phyloP scores from a whole-genome alignment of 2,113 vertebrate genomes.

The Tetrao urogallus region DNA sequence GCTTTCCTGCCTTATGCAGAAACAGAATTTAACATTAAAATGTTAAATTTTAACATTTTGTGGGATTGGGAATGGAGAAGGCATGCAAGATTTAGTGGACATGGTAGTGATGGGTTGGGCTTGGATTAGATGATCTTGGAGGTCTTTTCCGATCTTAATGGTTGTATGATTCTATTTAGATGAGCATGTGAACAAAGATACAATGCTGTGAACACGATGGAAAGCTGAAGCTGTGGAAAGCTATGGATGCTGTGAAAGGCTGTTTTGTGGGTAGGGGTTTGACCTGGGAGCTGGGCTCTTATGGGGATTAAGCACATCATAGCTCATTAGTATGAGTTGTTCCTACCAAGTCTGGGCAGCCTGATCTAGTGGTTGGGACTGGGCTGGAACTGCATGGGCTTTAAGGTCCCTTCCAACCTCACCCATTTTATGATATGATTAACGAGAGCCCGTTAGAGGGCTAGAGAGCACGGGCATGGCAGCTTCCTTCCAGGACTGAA shows the following conservation, averaged over 20 bases:
- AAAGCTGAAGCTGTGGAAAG: background rate
- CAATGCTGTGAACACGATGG: background rate
- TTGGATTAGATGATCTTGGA: too few species aligned
- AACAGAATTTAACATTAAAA: background rate
- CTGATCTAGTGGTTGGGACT: background rate
- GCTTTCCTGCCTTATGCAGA: background rate
- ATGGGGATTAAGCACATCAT: background rate
- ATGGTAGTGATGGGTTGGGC: too few species aligned
- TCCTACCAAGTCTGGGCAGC: background rate
- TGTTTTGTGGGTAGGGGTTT: background rate
- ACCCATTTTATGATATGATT: too few species aligned
- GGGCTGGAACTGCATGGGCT: background rate
- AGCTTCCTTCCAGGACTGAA: background rate
- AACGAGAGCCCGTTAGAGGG: background rate
- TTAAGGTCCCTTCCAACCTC: too few species aligned
- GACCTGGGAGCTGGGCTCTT: background rate
- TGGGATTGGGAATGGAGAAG: too few species aligned
- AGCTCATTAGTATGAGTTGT: background rate
- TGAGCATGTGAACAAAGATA: rapidly evolving
- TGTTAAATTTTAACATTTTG: background rate
- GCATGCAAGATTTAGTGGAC: too few species aligned
- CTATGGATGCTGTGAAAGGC: background rate
- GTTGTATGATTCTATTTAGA: too few species aligned
- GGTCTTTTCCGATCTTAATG: too few species aligned
- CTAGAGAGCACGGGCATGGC: background rate